Evolutionary conservation across 2,888 invertebrate genomes (phyloP).

Genomic region (Diadegma fenestrale): DNA sequence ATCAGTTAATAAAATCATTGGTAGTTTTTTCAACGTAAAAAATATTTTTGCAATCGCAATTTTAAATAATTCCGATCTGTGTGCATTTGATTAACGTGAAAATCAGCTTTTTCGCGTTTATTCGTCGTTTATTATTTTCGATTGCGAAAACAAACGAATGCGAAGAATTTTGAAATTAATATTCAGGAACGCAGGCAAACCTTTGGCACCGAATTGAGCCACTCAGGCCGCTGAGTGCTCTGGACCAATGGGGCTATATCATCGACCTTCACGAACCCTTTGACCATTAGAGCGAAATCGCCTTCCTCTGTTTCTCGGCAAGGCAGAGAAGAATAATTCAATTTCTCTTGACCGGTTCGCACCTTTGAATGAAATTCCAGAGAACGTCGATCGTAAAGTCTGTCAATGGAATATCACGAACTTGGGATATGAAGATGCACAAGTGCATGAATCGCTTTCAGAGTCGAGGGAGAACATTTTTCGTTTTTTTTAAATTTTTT

Average conservation of each 20-base stretch:
- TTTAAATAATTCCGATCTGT: background rate
- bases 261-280: constrained; percentile 52
- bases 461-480: background rate
- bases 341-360: constrained; percentile 30
- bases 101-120: no score
- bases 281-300: constrained; percentile 35
- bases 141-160: background rate
- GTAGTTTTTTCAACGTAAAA: background rate
- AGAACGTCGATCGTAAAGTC: background rate
- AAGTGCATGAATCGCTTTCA: background rate
- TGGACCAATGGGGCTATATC: background rate
- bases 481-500: background rate
- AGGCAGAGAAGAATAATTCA: constrained; percentile 40
- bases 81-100: background rate
- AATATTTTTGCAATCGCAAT: background rate
- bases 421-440: background rate
- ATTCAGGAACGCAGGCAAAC: background rate
- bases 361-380: constrained; percentile 36
- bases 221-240: constrained; percentile 40
- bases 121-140: no score
- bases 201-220: constrained; percentile 43
- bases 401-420: background rate
- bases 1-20: background rate
- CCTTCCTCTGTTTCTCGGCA: constrained; percentile 3
- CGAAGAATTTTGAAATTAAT: background rate